A percentile compares a stretch with the other conserved stretches of the same genome.
phyloP scores from a whole-genome alignment of 1,140 invertebrate genomes.

The Papilio helenus region DNA sequence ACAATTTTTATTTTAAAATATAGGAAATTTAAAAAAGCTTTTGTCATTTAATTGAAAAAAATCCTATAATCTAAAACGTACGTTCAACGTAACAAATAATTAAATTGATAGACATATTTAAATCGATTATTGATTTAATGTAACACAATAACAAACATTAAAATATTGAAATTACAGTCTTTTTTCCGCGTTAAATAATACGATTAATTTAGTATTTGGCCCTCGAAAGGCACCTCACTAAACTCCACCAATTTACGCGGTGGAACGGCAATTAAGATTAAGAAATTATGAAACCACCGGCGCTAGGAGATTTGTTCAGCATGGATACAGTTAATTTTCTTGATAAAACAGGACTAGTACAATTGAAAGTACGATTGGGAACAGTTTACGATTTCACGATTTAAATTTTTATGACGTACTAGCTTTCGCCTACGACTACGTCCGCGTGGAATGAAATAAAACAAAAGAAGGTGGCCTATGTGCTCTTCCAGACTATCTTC shows the following conservation, averaged over 20 bases:
- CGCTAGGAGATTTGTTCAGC: conserved; percentile 66
- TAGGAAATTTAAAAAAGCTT: background rate
- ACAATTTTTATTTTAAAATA: conserved; percentile 3
- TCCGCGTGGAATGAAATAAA: too few relatives aligned
- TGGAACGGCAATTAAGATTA: conserved; percentile 73
- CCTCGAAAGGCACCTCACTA: conserved; percentile 61
- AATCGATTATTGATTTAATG: too few relatives aligned
- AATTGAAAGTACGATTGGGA: conserved; percentile 7
- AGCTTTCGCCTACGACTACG: too few relatives aligned
- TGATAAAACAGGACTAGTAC: conserved; percentile 53
- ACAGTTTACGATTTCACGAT: background rate
- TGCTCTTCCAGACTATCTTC: too few relatives aligned
- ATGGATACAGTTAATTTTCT: conserved; percentile 53
- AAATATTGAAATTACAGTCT: background rate
- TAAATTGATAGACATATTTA: too few relatives aligned
- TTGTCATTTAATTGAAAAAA: background rate
- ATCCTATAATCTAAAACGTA: too few relatives aligned
- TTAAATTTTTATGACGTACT: background rate
- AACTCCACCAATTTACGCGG: conserved; percentile 73
- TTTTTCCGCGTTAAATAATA: conserved; percentile 1
- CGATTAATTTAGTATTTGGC: conserved; percentile 51
- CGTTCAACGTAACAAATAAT: too few relatives aligned
- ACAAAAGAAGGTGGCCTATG: too few relatives aligned
- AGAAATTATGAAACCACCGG: conserved; percentile 76
- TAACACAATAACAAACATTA: background rate